These are phyloP conservation scores for Strongylocentrotus purpuratus DNA, from an alignment of 35 echinoderm and acorn worm species.

Conservation along the genomic window DNA sequence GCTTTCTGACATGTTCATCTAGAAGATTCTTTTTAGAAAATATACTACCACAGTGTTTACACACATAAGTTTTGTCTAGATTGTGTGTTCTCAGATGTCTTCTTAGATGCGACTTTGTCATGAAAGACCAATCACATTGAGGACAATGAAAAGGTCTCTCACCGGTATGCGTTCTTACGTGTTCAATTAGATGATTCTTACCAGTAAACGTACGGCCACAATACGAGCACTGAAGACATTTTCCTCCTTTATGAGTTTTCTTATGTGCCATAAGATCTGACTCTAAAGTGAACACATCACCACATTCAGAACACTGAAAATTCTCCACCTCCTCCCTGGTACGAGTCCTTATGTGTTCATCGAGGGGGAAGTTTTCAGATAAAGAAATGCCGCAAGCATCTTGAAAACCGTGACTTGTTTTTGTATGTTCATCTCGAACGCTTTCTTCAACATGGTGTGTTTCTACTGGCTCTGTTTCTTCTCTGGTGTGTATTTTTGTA, in stretches of 20 bases:
- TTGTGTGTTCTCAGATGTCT: background rate
- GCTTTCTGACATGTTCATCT: too few relatives aligned
- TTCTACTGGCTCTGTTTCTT: background rate
- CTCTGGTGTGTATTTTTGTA: background rate
- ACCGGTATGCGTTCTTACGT: background rate
- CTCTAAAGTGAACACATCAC: background rate
- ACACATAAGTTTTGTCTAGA: too few relatives aligned
- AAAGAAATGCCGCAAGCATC: background rate
- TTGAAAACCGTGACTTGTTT: background rate
- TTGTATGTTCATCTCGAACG: background rate
- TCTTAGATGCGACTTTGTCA: background rate
- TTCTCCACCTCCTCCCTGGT: background rate
- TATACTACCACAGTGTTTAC: too few relatives aligned
- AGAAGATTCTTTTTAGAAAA: too few relatives aligned
- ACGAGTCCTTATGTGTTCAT: background rate
- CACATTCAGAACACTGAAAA: background rate
- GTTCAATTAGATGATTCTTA: background rate
- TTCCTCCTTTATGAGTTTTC: background rate
- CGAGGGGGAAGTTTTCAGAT: background rate
- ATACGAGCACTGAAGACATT: background rate
- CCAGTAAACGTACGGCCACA: background rate
- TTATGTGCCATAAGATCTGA: background rate
- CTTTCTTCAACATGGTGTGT: background rate
- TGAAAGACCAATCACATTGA: background rate
- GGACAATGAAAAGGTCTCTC: background rate